Base-by-base conservation (phyloP, 2,888 invertebrate species). In the Dermolepida albohirtum region DNA sequence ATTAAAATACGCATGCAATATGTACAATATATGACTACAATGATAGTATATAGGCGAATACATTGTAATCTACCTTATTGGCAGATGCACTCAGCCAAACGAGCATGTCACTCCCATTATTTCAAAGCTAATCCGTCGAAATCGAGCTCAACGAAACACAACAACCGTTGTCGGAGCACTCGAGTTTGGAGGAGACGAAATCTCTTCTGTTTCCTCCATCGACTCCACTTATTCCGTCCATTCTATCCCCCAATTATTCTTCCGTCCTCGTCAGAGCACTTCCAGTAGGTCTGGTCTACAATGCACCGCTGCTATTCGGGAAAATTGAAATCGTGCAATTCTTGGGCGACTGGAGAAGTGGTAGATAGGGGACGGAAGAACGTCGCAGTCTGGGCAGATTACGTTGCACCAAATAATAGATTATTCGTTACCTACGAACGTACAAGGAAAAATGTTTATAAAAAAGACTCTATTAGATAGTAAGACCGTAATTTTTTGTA, bases 241-340 rank as follows among this genome's bases (percentile, higher is more conserved):
- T 49, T 49, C 17, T 49, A 22, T 49, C 22, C 22, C 22, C 17
- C 49, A 49, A 49, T 49, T 49, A 49, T 49, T 49, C 34, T 49
- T 49, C 22, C 11, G 17, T 17, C 49, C 2, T 11, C 49, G 49
- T 10, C 10, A 16, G 17, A 6, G 22, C 49, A 11, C 22, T 49
- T 49, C 11, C 0, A 10, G 22, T 22, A 17, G 7, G 34, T 34
- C 34, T 34, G 2, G 6, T 34, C 34, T 34, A 34, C 6, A 8
- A 7, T 34, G 6, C 8, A 34, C 34, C 34, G 6, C 8, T 6
- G 34, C 1, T 34, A 34, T 10, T 6, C 10, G 34, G 10, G 34
- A 10, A 34, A 34, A 34, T 1, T 34, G 34, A 34, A 34, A 34
- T 34, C 34, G 6, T 34, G 34, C 34, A 34, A 10, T 34, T 34